These are phyloP conservation scores for Lateolabrax maculatus DNA, from an alignment of 2,797 vertebrate species.

Conservation along the genomic window DNA sequence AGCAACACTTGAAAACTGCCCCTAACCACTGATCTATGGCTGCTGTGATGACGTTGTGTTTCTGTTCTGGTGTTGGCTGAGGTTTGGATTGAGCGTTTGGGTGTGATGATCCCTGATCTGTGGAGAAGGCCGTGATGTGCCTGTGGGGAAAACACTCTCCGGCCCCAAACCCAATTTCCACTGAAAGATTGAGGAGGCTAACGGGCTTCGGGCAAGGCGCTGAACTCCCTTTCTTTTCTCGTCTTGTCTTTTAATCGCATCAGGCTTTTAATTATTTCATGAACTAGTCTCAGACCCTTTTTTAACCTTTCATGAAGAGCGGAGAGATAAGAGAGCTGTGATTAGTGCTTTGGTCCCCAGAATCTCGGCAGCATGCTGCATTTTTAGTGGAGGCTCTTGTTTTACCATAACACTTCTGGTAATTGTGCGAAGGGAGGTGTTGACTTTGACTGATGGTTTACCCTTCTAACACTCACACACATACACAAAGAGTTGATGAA, in stretches of 20 bases:
- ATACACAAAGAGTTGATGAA: slow-evolving; percentile 30
- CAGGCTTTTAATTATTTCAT: slow-evolving; percentile 78
- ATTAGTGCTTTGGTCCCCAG: slow-evolving; percentile 17
- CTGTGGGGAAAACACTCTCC: slow-evolving; percentile 49
- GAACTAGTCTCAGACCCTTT: slow-evolving; percentile 62
- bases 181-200: slow-evolving; percentile 71
- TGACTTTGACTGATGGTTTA: slow-evolving; percentile 69
- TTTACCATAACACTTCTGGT: slow-evolving; percentile 33
- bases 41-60: slow-evolving; percentile 17
- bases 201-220: slow-evolving; percentile 51
- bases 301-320: slow-evolving; percentile 68
- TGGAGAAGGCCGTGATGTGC: slow-evolving; percentile 46
- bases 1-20: slow-evolving; percentile 46
- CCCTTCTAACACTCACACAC: slow-evolving; percentile 7
- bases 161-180: slow-evolving; percentile 69
- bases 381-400: slow-evolving; percentile 38
- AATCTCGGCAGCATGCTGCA: slow-evolving; percentile 11
- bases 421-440: slow-evolving; percentile 41
- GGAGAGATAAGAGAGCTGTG: slow-evolving; percentile 46
- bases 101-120: slow-evolving; percentile 62
- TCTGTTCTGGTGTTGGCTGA: slow-evolving; percentile 38
- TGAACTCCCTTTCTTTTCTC: slow-evolving; percentile 50
- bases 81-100: slow-evolving; percentile 25
- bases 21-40: slow-evolving; percentile 52
- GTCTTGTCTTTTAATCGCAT: slow-evolving; percentile 77